Base-by-base conservation (phyloP, 2,797 vertebrate genomes). In the Rhyacichthys aspro region DNA sequence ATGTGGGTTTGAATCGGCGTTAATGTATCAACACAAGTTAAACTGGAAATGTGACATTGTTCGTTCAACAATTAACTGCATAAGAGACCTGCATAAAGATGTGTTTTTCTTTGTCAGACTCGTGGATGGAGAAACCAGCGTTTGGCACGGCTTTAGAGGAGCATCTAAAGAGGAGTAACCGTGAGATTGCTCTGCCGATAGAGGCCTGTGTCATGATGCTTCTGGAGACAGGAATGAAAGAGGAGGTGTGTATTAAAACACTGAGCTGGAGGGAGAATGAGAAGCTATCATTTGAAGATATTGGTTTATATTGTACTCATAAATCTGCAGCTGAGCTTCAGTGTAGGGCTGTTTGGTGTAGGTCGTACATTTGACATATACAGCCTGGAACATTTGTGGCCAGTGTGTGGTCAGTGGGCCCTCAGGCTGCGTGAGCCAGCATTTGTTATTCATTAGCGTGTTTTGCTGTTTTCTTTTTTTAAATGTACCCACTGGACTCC, bases 171-270 rank as follows among this genome's bases (percentile, higher is more conserved):
- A 95, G 93, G 81, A 98, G 94, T 0, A 90, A 92, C 72, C 92
- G 97, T 0, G 96, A 98, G 70, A 95, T 99, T 0, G 97, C 97
- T 0, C 89, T 99, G 59, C 97, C 97, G 1, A 78, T 99, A 0
- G 97, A 99, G 82, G 97, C 97, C 70, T 99, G 97, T 9, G 94
- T 99, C 55, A 98, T 99, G 97, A 96, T 99, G 94, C 94, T 99
- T 23, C 88, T 99, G 86, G 97, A 98, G 78, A 98, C 96, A 0
- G 97, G 97, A 74, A 98, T 99, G 96, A 97, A 92, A 71, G 97
- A 99, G 85, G 97, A 98, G 97, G 96, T 98, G 81, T 10, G 60
- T 75, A 11, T 3, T 9, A 7, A 36, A 23, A 28, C 7, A 28
- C 23, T 28, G 3, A 6, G 10, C 19, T 14, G n/a, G 16, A 28